Evolutionary conservation across 2,113 vertebrate species (phyloP), one percentile per base, ranked within the genome.

Genomic region (Noturus placidus): DNA sequence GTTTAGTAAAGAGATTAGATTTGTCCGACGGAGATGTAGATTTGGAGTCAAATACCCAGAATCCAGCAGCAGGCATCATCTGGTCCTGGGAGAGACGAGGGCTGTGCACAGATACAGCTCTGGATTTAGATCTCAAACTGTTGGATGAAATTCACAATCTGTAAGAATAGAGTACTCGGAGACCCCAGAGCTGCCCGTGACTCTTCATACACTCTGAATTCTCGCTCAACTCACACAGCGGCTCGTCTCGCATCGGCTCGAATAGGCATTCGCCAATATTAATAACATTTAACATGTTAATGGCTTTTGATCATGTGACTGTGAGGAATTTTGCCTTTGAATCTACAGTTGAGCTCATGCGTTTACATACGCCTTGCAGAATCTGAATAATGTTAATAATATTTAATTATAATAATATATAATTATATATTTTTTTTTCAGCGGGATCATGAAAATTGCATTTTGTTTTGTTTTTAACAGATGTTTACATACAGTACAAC

Each of bases 71-170:
- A 89, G 95, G 95, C 91, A 91, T 95, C 94, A 95, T 95, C 89
- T 89, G 94, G 95, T 95, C 96, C 95, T 94, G 95, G 95, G 93
- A 93, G 94, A 94, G 94, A 90, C n/a, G 93, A 94, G 95, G 93
- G 87, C 91, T 88, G 85, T 90, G 94, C 87, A 56, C 63, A 82
- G 91, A 94, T 67, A 78, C 90, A 63, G 79, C 88, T 87, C 74
- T n/a, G 89, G 84, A 89, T 89, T 92, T 95, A 95, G 88, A 93
- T 91, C 92, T 98, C 96, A 97, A 97, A 97, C 97, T 98, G 97
- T 96, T 96, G 96, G 96, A 96, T 89, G 88, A 97, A 96, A 97
- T 92, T 95, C 82, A 97, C 90, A 92, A 46, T 91, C 89, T 94
- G 86, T 82, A 90, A 91, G 46, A 65, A 72, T 56, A 57, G 65